Evolutionary conservation across 1,140 invertebrate species (phyloP).

Genomic region (Drosophila kohkoa): DNA sequence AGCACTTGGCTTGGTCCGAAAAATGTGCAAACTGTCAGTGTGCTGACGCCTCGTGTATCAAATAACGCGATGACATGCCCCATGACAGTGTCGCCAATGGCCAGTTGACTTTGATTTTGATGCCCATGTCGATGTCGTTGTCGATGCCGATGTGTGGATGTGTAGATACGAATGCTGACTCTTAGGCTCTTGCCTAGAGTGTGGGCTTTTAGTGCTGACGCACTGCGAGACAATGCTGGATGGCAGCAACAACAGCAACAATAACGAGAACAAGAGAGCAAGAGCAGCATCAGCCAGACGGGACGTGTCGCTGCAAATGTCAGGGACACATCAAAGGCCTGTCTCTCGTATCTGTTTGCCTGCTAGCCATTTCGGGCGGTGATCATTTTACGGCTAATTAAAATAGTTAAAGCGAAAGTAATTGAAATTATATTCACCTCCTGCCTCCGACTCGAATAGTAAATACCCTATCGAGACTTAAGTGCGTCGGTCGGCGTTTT

Average conservation of each 20-base stretch:
- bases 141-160: constrained; percentile 1
- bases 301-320: constrained; percentile 37
- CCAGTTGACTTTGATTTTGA: constrained; percentile 66
- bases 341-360: constrained; percentile 37
- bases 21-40: constrained; percentile 74
- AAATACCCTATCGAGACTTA: background rate
- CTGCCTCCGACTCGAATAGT: background rate
- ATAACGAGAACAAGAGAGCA: no score
- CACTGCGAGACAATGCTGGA: constrained; percentile 52
- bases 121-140: constrained; percentile 37
- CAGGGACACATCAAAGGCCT: constrained; percentile 65
- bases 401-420: constrained; percentile 49
- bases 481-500: constrained; percentile 11
- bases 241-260: constrained; percentile 7
- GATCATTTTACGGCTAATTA: constrained; percentile 74
- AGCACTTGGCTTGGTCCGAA: constrained; percentile 39
- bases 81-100: constrained; percentile 72
- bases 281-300: constrained; percentile 33
- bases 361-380: constrained; percentile 31
- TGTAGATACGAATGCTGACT: constrained; percentile 6
- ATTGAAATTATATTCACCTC: constrained; percentile 40
- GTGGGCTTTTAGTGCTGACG: constrained; percentile 60
- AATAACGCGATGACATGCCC: constrained; percentile 69
- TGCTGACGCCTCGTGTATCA: constrained; percentile 58
- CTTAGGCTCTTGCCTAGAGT: background rate